Percentiles rank a stretch among this genome's conserved stretches.
These are phyloP conservation scores for Toxotes chatareus DNA, from an alignment of 2,113 vertebrate genomes.

Conservation along the genomic window DNA sequence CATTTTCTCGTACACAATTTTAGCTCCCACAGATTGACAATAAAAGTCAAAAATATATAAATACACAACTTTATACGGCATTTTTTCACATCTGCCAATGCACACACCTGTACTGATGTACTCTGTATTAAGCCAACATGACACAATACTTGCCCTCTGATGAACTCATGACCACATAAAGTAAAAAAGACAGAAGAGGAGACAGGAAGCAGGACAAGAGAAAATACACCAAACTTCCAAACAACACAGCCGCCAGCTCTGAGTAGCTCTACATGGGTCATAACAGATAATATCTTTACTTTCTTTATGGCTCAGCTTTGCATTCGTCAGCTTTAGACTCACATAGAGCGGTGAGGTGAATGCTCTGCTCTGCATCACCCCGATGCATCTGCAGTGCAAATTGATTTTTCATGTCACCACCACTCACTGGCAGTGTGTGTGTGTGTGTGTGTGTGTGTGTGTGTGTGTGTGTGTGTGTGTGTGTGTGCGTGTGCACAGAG, in stretches of 20 bases:
- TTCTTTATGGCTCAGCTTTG: background rate
- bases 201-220: background rate
- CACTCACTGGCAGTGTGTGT: conserved; percentile 20
- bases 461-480: background rate
- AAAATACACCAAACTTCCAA: background rate
- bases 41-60: no score
- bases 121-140: no score
- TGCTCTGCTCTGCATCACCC: conserved; percentile 7
- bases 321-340: conserved; percentile 21
- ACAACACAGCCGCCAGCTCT: background rate
- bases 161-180: no score
- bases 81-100: no score
- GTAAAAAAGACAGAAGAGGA: background rate
- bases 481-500: conserved; percentile 3
- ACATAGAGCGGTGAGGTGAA: conserved; percentile 40
- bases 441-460: conserved; percentile 12
- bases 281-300: conserved; percentile 7
- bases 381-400: conserved; percentile 49
- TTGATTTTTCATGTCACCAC: conserved; percentile 61
- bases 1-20: no score
- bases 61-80: no score
- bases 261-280: background rate
- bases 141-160: no score
- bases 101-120: no score
- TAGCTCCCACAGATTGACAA: no score